Evolutionary conservation across 2,113 vertebrate genomes (phyloP).

Genomic region (Columba janthina): DNA sequence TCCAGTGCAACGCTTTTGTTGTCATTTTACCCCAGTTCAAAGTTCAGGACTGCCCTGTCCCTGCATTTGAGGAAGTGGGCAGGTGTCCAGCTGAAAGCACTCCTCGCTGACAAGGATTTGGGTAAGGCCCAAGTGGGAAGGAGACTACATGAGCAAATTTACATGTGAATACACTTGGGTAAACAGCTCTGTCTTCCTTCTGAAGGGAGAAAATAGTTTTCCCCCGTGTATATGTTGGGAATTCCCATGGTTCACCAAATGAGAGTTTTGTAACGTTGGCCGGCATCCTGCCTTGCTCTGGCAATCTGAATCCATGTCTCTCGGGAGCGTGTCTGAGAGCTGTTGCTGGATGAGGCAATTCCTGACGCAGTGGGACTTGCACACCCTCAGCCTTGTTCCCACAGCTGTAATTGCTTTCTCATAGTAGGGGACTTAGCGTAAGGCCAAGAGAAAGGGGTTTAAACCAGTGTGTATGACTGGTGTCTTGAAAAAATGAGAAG

Average conservation of each 20-base stretch:
- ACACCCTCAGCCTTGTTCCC: neutral
- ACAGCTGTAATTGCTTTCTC: constrained; percentile 18
- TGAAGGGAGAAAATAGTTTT: neutral
- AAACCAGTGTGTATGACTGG: neutral
- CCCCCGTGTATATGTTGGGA: neutral
- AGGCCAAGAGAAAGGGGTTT: neutral
- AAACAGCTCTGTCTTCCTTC: neutral
- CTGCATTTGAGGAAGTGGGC: neutral
- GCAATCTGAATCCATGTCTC: neutral
- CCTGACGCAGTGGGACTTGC: neutral
- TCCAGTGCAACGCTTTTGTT: fast-evolving
- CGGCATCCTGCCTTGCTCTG: neutral
- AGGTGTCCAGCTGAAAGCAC: neutral
- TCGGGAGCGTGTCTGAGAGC: neutral
- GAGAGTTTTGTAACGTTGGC: neutral
- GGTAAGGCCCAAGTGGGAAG: neutral
- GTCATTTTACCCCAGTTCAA: neutral
- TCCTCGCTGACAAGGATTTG: neutral
- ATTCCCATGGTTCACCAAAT: neutral
- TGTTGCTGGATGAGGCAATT: neutral
- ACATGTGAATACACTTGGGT: neutral
- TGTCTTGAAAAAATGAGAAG: neutral
- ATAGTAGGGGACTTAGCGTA: neutral
- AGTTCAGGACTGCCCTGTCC: neutral
- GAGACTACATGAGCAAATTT: neutral